Evolutionary conservation across 2,113 vertebrate species (phyloP).

Genomic region (Laterallus jamaicensis): DNA sequence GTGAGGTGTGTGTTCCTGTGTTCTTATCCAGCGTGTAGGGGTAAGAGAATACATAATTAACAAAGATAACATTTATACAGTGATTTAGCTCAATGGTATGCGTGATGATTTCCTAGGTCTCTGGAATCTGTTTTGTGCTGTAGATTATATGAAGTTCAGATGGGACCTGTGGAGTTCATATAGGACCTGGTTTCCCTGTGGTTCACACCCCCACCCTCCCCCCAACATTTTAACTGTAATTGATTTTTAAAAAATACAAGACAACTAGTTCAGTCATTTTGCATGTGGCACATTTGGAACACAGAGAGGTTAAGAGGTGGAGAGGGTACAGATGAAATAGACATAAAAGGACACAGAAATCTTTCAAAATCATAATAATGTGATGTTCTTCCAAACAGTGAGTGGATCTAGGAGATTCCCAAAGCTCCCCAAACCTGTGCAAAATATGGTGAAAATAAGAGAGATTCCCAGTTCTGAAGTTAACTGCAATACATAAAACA

Average conservation of each 20-base stretch:
- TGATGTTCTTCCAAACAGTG: not conserved
- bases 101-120: not conserved
- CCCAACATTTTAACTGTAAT: not conserved
- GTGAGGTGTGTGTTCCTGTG: slow-evolving; percentile 12
- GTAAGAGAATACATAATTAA: not conserved
- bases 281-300: not conserved
- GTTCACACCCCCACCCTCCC: not conserved
- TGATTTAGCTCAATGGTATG: slow-evolving; percentile 3
- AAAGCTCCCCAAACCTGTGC: not conserved
- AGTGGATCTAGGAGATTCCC: not conserved
- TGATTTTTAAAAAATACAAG: not conserved
- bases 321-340: not conserved
- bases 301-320: not conserved
- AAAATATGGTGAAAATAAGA: not conserved
- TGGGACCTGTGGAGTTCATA: not conserved
- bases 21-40: not conserved
- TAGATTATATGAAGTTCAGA: not conserved
- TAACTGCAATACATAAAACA: not conserved
- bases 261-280: not conserved
- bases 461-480: not conserved
- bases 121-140: not conserved
- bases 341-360: not conserved
- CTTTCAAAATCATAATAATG: not conserved
- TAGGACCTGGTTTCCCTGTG: not conserved
- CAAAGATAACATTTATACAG: not conserved